Evolutionary conservation across 2,113 vertebrate genomes (phyloP), one percentile per base, ranked within the genome.

Genomic region (Rhipidura dahli): DNA sequence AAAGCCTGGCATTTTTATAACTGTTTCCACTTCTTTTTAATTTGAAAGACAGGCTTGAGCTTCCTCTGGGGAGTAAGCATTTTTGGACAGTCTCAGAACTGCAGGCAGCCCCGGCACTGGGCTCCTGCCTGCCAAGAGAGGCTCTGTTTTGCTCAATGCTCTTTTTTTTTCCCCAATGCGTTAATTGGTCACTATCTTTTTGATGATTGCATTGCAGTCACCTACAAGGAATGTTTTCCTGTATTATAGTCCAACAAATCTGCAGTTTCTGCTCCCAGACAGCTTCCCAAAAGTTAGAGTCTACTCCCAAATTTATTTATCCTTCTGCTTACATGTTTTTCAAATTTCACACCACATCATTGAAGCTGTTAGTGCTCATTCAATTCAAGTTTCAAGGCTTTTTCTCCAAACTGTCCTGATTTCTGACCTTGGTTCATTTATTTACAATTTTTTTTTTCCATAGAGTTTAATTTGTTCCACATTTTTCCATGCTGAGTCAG

Each of bases 11-110:
- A 50, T 80, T 90, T 92, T 94, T 83, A 57, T 87, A 94, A 75
- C 39, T 20, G 13, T 70, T 96, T 86, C 18, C 22, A 83, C 60
- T 21, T 94, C 35, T 87, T 97, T 94, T 95, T 65, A 82, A 90
- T 94, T 80, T 82, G 83, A 96, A 90, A 81, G 60, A 40, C 42
- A 65, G 40, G 17, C 17, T 89, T 87, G 70, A 93, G 76, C 87
- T 90, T 95, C 71, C 54, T 94, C 78, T 77, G 47, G 44, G 49
- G 42, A 79, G 11, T 56, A 91, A 94, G 51, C 22, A 61, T 83
- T 91, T 53, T 79, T n/a, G 37, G 51, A 83, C 42, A 59, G 77
- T 47, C 40, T 73, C 39, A 88, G 85, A 86, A 42, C 23, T 50
- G 51, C 11, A 1, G 6, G 14, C 17, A 57, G 59, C 11, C 10